Conservation (phyloP, 2,113 vertebrate species). For the Siphamia tubifer region DNA sequence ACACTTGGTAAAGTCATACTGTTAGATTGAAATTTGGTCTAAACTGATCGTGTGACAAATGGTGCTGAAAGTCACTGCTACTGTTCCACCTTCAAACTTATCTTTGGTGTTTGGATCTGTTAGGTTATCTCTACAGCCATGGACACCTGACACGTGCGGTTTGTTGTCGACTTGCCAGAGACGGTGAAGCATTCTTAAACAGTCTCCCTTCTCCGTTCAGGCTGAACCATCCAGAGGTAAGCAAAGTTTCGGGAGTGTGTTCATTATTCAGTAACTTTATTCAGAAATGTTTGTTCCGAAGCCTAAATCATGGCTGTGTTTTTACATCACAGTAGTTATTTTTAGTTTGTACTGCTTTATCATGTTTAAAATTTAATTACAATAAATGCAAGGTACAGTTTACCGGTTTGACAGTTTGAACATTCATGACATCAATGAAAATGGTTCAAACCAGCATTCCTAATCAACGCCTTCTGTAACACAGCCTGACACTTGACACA, state of each 20-base stretch:
- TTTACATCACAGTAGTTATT: too few species aligned
- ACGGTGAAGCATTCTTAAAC: slow-evolving; percentile 73
- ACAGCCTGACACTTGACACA: not conserved
- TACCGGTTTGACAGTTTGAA: too few species aligned
- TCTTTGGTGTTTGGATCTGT: not conserved
- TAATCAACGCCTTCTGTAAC: not conserved
- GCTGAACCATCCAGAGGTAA: slow-evolving; percentile 82
- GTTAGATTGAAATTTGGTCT: not conserved
- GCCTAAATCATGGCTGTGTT: too few species aligned
- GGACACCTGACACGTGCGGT: slow-evolving; percentile 93
- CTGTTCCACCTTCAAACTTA: not conserved
- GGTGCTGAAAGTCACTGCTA: not conserved
- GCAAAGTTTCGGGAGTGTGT: not conserved
- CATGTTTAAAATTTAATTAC: too few species aligned
- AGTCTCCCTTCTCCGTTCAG: slow-evolving; percentile 82
- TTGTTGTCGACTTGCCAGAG: slow-evolving; percentile 90
- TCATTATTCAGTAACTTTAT: slow-evolving; percentile 29
- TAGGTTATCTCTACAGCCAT: slow-evolving; percentile 97
- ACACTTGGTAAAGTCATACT: slow-evolving; percentile 84
- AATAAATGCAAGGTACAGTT: too few species aligned
- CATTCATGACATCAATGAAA: not conserved
- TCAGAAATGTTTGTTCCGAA: too few species aligned
- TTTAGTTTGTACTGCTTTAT: too few species aligned
- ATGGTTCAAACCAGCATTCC: not conserved
- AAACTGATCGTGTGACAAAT: not conserved